These are phyloP conservation scores for Zaprionus capensis DNA, from an alignment of 1,140 invertebrate species.

Conservation along the genomic window DNA sequence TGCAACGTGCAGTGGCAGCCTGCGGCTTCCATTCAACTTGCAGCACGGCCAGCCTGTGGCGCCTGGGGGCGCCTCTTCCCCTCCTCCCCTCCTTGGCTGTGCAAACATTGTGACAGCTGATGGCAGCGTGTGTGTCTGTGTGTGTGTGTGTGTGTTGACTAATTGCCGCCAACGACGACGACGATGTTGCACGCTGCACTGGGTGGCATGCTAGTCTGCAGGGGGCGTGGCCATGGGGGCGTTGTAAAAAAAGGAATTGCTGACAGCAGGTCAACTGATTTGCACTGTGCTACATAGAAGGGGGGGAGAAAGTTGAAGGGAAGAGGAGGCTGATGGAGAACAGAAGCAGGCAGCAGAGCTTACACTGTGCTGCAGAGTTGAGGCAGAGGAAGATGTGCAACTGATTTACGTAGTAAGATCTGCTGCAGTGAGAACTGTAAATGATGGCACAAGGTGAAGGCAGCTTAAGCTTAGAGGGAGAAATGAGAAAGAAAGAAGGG, in stretches of 20 bases:
- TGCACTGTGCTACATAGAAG: constrained; percentile 28
- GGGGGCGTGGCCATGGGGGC: not conserved
- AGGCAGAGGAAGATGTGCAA: too few species aligned
- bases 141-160: constrained; percentile 54
- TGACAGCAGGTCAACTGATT: not conserved
- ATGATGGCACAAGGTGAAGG: too few species aligned
- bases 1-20: constrained; percentile 5
- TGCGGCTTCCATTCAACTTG: constrained; percentile 55
- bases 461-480: too few species aligned
- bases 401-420: too few species aligned
- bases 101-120: constrained; percentile 76
- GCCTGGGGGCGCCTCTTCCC: not conserved
- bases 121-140: constrained; percentile 43
- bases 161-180: constrained; percentile 61
- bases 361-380: not conserved
- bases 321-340: too few species aligned
- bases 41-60: constrained; percentile 3
- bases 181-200: constrained; percentile 9
- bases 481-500: too few species aligned
- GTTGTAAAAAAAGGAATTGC: not conserved
- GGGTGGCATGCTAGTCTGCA: not conserved
- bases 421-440: too few species aligned
- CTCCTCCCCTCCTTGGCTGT: constrained; percentile 27
- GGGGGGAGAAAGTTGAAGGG: fast-evolving
- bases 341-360: too few species aligned